Base-by-base conservation (phyloP, 1,140 invertebrate species). In the Mactra quadrangularis region DNA sequence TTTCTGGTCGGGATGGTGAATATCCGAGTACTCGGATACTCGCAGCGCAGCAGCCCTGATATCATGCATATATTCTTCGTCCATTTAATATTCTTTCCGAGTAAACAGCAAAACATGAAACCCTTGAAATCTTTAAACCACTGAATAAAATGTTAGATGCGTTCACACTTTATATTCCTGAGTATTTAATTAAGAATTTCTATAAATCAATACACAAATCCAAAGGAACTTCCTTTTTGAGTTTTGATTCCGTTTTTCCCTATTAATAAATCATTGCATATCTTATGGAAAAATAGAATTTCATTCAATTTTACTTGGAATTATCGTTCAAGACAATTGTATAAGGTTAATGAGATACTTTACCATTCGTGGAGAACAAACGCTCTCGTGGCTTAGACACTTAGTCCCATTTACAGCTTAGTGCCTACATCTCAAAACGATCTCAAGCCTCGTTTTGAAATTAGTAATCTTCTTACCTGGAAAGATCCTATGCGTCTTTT, bases 331-430 rank as follows among this genome's bases (percentile, higher is more conserved):
- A 52, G 45, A 68, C 64, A 47, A 38, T 68, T 68, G 38, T 68
- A 41, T 68, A 68, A 25, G 47, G 31, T 68, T 68, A 41, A 68
- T 68, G 64, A 68, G 41, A 68, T 68, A 68, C 31, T 47, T 68
- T 68, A 68, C 47, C 45, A 68, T 68, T 38, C 64, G 64, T 68
- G 64, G 64, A 68, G 45, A 47, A 68, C 25, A 41, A 68, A 68
- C 64, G 64, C 25, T 41, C 41, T 57, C 41, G 55, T 76, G 62
- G 52, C 77, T 60, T 60, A 70, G 66, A 47, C 77, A 81, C 64
- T 81, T 81, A 81, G 77, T 81, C 55, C 31, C 66, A 71, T 81
- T 81, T 81, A 81, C 38, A 62, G 77, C 68, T 81, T 81, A 70
- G 17, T 33, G 41, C 41, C 57, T 55, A 29, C 25, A 33, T 68